Conservation (phyloP, 2,797 vertebrate species). For the Cheirogaleus major region DNA sequence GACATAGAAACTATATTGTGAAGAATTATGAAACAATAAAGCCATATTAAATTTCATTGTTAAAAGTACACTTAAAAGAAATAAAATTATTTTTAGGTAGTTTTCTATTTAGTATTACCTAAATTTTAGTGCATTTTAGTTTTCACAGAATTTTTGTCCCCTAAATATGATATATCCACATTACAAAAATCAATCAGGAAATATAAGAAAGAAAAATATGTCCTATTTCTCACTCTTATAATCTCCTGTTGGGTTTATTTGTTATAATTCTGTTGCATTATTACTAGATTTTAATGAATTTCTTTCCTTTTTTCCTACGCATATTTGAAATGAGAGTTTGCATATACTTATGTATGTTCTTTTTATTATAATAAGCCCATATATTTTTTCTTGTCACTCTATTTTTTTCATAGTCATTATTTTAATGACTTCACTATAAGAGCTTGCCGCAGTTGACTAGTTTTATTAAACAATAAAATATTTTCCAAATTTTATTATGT, state of each 20-base stretch:
- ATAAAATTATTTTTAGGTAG: not conserved
- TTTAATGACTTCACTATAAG: not conserved
- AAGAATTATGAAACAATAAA: not conserved
- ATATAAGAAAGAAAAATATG: not conserved
- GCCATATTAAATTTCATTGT: not conserved
- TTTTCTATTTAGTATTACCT: not conserved
- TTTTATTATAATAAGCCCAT: not conserved
- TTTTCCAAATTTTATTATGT: not conserved
- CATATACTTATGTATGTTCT: not conserved
- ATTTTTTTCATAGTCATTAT: not conserved
- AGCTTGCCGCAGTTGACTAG: not conserved
- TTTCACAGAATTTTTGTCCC: not conserved
- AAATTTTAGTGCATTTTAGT: not conserved
- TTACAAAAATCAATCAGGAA: constrained; percentile 32
- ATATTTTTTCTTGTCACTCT: not conserved
- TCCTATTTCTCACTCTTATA: not conserved
- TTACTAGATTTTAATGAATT: not conserved
- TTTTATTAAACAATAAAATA: not conserved
- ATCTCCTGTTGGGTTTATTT: not conserved
- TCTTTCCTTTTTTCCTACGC: not conserved
- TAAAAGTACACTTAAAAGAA: not conserved
- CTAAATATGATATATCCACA: not conserved
- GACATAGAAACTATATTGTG: not conserved
- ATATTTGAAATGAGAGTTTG: not conserved
- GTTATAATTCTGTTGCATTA: not conserved